These are phyloP conservation scores for Trilocha varians DNA, from an alignment of 2,888 invertebrate species.

Conservation along the genomic window DNA sequence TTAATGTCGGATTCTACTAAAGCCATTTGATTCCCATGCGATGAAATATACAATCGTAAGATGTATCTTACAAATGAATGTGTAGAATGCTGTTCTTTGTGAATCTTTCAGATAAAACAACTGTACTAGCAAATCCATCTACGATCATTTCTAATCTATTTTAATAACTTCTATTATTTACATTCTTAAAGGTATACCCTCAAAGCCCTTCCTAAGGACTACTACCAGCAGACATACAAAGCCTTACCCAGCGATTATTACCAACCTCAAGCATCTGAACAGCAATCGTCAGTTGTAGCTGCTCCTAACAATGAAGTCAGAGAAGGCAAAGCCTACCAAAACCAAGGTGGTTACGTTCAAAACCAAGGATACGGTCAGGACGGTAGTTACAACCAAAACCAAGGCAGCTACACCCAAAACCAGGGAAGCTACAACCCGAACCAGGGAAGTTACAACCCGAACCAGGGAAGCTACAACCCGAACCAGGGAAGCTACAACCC, in stretches of 20 bases:
- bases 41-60: no score
- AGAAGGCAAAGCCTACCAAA: constrained; percentile 25
- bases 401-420: background rate
- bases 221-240: constrained; percentile 5
- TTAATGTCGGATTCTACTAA: no score
- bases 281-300: constrained; percentile 13
- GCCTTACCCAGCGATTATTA: constrained; percentile 5
- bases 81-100: no score
- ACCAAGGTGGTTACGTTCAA: background rate
- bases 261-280: constrained; percentile 19
- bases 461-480: constrained; percentile 11
- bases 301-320: constrained; percentile 18
- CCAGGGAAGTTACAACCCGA: background rate
- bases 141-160: no score
- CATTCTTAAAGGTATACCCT: constrained; percentile 3
- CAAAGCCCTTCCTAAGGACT: constrained; percentile 9
- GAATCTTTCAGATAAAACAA: no score
- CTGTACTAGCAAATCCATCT: no score
- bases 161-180: no score
- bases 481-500: constrained; percentile 9
- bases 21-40: no score
- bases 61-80: no score
- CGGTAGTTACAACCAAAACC: constrained; percentile 5
- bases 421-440: background rate
- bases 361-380: no score